phyloP scores from a whole-genome alignment of 2,113 vertebrate species.

The Gadus macrocephalus region DNA sequence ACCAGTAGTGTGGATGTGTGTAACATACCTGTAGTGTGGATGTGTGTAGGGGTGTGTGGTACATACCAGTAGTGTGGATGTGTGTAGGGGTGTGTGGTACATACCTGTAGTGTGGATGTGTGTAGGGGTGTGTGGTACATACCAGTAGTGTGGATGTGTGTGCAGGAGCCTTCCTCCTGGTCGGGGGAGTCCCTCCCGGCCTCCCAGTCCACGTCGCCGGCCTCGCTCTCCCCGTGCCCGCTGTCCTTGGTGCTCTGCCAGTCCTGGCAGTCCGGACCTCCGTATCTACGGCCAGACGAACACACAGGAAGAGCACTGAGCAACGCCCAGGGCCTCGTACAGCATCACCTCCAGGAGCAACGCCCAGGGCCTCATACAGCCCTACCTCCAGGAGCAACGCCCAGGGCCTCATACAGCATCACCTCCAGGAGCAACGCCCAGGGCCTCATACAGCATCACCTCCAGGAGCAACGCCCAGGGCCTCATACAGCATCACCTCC shows the following conservation, averaged over 20 bases:
- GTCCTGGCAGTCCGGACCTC: conserved; percentile 75
- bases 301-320: too few species aligned
- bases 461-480: too few species aligned
- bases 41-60: background rate
- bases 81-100: background rate
- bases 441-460: too few species aligned
- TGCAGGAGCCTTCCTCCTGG: conserved; percentile 85
- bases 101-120: conserved; percentile 2
- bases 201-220: conserved; percentile 79
- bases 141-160: conserved; percentile 21
- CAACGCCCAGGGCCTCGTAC: too few species aligned
- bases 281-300: conserved; percentile 63
- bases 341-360: too few species aligned
- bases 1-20: background rate
- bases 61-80: background rate
- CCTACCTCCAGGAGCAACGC: too few species aligned
- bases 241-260: conserved; percentile 83
- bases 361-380: too few species aligned
- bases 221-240: conserved; percentile 80
- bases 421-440: too few species aligned
- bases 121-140: background rate
- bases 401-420: too few species aligned
- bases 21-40: background rate
- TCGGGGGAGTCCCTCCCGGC: conserved; percentile 78
- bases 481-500: too few species aligned